Base-by-base conservation (phyloP, 2,113 vertebrate species). In the Hippopotamus amphibius region DNA sequence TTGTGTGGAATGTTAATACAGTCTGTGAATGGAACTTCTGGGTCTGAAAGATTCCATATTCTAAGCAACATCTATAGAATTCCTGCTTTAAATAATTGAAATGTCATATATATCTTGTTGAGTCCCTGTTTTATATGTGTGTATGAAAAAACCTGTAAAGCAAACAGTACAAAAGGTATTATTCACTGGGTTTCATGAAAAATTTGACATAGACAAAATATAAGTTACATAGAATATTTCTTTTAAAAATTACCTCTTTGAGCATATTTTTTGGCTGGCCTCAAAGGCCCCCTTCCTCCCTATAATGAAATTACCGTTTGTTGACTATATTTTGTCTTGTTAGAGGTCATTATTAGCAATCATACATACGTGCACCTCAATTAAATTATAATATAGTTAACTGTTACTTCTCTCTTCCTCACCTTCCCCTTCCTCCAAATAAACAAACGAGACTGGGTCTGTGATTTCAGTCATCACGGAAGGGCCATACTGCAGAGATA, bases 371-470 rank as follows among this genome's bases (percentile, higher is more conserved):
- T 97, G 71, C 33, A 72, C 33, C 55, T 50, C 68, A 89, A 37
- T 96, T 92, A 95, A 85, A 77, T 95, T 71, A 88, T 26, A 72
- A 68, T 77, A 30, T 37, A 90, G 81, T 94, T 94, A 82, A 72
- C 72, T 71, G 41, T 61, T 92, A 85, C 55, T 85, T n/a, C n/a
- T 94, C 1, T 76, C 24, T 57, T 72, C 26, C 21, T 82, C 53
- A 43, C n/a, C 19, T 24, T 46, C 16, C n/a, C 7, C 57, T 84
- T 26, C 76, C 28, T 46, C 7, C 61, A 71, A 71, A 66, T 63
- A 88, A 93, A 85, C 37, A 82, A 85, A 96, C 81, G 53, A 87
- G 86, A 74, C 9, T 11, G 53, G 88, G 55, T 48, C 26, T 74
- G 1, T 93, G 46, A 80, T 95, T 95, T 96, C 55, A 72, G 77